A percentile compares a stretch with the other conserved stretches of the same genome.
These are phyloP conservation scores for Spizaetus ornatus DNA, from an alignment of 2,113 vertebrate species.

Conservation along the genomic window DNA sequence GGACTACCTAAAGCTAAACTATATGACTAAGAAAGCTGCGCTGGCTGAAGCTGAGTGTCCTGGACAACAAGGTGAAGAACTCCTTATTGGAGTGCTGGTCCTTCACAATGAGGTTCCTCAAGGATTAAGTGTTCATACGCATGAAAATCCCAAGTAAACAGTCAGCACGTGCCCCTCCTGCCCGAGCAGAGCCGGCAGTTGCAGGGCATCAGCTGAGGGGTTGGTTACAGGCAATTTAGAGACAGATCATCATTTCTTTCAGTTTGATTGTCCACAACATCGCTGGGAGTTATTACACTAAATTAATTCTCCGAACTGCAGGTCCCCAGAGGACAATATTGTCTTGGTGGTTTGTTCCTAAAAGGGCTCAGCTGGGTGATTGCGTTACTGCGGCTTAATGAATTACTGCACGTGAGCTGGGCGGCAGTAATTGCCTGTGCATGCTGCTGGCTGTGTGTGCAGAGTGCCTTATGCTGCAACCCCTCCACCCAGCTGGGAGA, in stretches of 20 bases:
- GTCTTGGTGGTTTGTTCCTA: not conserved
- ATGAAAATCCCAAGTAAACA: not conserved
- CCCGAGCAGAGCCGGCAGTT: rapidly evolving
- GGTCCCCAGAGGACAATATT: not conserved
- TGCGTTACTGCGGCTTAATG: not conserved
- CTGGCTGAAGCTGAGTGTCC: not conserved
- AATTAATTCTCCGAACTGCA: not conserved
- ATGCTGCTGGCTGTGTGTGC: not conserved
- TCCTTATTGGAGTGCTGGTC: not conserved
- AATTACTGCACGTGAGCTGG: rapidly evolving
- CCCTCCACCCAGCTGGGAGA: not conserved
- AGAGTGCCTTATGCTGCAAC: not conserved
- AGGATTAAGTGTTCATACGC: not conserved
- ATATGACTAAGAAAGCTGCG: rapidly evolving
- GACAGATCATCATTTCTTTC: not conserved
- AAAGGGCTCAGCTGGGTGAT: conserved; percentile 17
- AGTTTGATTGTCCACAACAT: not conserved
- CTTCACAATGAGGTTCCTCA: not conserved
- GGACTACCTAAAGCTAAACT: not conserved
- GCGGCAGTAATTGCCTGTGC: rapidly evolving
- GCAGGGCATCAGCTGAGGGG: rapidly evolving
- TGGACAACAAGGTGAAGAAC: rapidly evolving
- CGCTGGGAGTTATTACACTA: not conserved
- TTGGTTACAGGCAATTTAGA: not conserved
- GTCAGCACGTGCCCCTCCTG: not conserved